A percentile compares a stretch with the other conserved stretches of the same genome.
Evolutionary conservation across 1,140 invertebrate species (phyloP).

Genomic region (Zaprionus kolodkinae): DNA sequence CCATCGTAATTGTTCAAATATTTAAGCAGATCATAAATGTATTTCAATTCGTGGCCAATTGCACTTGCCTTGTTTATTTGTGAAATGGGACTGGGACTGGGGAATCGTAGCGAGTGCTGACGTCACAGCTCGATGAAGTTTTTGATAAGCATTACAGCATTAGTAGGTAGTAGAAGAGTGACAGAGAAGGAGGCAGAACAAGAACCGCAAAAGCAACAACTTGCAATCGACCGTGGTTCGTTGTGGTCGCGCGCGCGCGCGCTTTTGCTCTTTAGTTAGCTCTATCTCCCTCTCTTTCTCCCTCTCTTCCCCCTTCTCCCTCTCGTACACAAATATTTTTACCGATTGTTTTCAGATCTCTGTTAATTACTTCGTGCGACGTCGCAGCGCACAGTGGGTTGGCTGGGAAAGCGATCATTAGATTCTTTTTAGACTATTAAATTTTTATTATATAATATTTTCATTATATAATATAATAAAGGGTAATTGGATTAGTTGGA

Average conservation of each 20-base stretch:
- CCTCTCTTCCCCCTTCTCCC: not conserved
- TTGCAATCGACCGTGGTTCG: not conserved
- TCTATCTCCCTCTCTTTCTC: not conserved
- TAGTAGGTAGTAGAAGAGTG: not conserved
- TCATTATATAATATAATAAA: not conserved
- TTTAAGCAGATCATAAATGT: constrained; percentile 53
- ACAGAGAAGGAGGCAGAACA: not conserved
- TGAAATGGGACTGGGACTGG: constrained; percentile 3
- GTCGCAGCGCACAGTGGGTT: constrained; percentile 29
- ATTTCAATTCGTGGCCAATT: constrained; percentile 36
- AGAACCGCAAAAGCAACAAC: constrained; percentile 14
- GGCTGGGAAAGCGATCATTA: not conserved
- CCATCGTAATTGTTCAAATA: constrained; percentile 56
- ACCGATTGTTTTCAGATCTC: constrained; percentile 35
- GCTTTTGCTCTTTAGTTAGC: not conserved
- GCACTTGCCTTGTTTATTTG: constrained; percentile 33
- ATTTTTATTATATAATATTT: not conserved
- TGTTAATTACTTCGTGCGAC: constrained; percentile 28
- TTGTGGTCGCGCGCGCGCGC: constrained; percentile 14
- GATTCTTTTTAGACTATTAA: not conserved
- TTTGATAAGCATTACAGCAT: constrained; percentile 29
- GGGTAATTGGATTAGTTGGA: not conserved
- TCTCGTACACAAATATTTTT: constrained; percentile 12
- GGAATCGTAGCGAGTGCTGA: not conserved
- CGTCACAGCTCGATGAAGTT: constrained; percentile 31